phyloP scores from a whole-genome alignment of 2,888 invertebrate genomes.

The Noctua janthina region DNA sequence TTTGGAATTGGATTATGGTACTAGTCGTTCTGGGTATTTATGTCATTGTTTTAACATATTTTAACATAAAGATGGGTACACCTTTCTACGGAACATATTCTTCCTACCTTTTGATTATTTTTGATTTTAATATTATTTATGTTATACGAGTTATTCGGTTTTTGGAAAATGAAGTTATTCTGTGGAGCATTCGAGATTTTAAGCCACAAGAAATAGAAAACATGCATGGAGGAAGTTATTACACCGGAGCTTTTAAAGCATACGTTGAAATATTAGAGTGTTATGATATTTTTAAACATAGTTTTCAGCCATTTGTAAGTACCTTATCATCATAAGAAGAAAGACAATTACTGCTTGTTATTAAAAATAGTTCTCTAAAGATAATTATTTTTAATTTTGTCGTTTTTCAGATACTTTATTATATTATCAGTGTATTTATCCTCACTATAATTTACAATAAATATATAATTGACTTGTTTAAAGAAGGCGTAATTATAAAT shows the following conservation, averaged over 20 bases:
- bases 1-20: conserved; percentile 38
- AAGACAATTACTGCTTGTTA: not conserved
- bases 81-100: not conserved
- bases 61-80: not conserved
- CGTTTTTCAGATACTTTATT: conserved; percentile 20
- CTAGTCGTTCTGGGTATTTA: not conserved
- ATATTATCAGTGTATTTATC: not conserved
- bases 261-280: conserved; percentile 37
- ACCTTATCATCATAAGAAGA: not conserved
- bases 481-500: not conserved
- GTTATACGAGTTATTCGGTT: not conserved
- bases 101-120: not conserved
- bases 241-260: conserved; percentile 12
- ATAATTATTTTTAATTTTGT: not conserved
- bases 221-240: not conserved
- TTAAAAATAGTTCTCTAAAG: not conserved
- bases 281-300: conserved; percentile 19
- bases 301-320: conserved; percentile 27
- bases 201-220: not conserved
- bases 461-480: conserved; percentile 3
- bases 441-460: conserved; percentile 23
- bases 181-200: conserved; percentile 14
- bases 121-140: conserved; percentile 29
- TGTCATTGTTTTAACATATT: not conserved
- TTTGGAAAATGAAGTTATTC: conserved; percentile 8